These are phyloP conservation scores for Scaptomyza hsui DNA, from an alignment of 1,140 invertebrate genomes.

Conservation along the genomic window DNA sequence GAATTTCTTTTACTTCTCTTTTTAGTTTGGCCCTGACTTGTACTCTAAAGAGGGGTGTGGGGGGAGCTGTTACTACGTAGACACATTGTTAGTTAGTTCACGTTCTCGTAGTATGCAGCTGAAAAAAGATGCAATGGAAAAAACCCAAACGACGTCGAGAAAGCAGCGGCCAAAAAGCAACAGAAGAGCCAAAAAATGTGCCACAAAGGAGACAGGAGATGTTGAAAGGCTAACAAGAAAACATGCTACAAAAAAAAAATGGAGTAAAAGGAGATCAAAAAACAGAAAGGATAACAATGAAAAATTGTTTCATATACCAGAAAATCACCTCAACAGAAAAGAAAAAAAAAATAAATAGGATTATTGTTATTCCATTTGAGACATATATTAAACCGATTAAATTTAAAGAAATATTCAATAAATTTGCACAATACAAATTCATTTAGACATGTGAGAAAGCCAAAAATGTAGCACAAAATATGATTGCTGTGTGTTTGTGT, in stretches of 20 bases:
- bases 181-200: constrained; percentile 59
- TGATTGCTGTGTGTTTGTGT: not conserved
- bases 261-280: not conserved
- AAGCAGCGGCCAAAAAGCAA: constrained; percentile 2
- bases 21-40: constrained; percentile 49
- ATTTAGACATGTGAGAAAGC: not conserved
- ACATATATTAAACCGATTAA: too few relatives aligned
- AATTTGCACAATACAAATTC: constrained; percentile 1
- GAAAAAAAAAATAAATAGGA: too few relatives aligned
- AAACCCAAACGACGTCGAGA: constrained; percentile 16
- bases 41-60: constrained; percentile 14
- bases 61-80: constrained; percentile 50
- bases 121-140: constrained; percentile 40
- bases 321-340: too few relatives aligned
- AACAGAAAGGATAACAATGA: not conserved
- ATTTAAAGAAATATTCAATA: not conserved
- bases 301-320: too few relatives aligned
- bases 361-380: too few relatives aligned
- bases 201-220: constrained; percentile 60
- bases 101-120: constrained; percentile 53
- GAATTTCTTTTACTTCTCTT: constrained; percentile 30
- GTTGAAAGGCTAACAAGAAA: constrained; percentile 44
- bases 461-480: constrained; percentile 17
- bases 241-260: constrained; percentile 10
- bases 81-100: constrained; percentile 55